phyloP scores from a whole-genome alignment of 2,113 vertebrate species.

The Cheirogaleus medius region DNA sequence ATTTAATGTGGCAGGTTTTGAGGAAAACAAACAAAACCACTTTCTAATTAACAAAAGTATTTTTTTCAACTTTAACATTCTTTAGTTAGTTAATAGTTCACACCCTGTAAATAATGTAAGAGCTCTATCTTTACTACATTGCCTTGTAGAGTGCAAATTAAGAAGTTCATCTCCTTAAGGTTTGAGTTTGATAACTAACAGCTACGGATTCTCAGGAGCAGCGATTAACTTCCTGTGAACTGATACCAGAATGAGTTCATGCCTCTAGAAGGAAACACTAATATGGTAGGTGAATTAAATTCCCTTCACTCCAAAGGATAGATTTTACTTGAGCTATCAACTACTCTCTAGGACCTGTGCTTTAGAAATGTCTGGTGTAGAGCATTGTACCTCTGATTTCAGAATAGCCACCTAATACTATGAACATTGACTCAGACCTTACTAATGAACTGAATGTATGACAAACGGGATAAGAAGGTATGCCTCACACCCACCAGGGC shows the following conservation, averaged over 20 bases:
- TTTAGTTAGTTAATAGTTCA: conserved; percentile 36
- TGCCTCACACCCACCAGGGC: not conserved
- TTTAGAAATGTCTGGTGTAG: not conserved
- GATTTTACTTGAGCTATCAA: not conserved
- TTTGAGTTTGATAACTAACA: conserved; percentile 15
- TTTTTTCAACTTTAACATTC: not conserved
- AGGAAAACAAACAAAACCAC: not conserved
- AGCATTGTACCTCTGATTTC: not conserved
- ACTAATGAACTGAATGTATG: not conserved
- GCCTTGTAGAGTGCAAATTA: conserved; percentile 10
- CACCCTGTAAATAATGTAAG: not conserved
- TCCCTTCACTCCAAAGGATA: conserved; percentile 5
- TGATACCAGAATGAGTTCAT: not conserved
- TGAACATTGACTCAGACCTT: not conserved
- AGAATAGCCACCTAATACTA: not conserved
- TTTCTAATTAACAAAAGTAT: not conserved
- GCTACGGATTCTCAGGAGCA: conserved; percentile 1
- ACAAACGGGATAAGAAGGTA: not conserved
- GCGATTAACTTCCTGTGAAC: conserved; percentile 3
- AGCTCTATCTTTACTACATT: not conserved
- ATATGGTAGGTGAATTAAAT: conserved; percentile 30
- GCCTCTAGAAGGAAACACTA: conserved; percentile 39
- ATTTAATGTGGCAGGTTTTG: not conserved
- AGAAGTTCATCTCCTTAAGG: conserved; percentile 32
- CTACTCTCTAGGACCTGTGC: not conserved